phyloP scores from a whole-genome alignment of 1,140 invertebrate genomes.

The Drosophila persimilis region DNA sequence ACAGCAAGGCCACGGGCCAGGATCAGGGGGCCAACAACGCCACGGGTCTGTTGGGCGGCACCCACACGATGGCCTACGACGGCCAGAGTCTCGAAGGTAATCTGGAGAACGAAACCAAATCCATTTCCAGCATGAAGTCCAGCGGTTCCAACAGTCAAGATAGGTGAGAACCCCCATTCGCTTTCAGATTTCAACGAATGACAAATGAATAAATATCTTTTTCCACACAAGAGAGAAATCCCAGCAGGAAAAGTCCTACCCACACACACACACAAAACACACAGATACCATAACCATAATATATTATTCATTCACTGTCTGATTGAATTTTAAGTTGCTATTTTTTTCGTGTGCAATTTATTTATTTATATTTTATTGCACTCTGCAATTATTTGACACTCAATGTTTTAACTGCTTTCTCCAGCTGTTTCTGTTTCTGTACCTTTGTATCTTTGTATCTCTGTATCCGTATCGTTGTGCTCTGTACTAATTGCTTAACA shows the following conservation, averaged over 20 bases:
- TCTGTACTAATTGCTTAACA: conserved; percentile 51
- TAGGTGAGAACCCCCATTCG: conserved; percentile 51
- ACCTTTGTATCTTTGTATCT: conserved; percentile 12
- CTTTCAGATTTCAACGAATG: neutral
- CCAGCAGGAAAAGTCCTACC: conserved; percentile 32
- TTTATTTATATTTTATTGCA: conserved; percentile 5
- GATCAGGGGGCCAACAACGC: conserved; percentile 24
- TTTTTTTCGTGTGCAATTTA: conserved; percentile 26
- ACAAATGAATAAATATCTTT: neutral
- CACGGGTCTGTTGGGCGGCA: neutral
- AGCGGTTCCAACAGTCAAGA: conserved; percentile 87
- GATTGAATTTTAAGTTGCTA: conserved; percentile 15
- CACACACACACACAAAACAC: conserved; percentile 23
- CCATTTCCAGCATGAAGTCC: conserved; percentile 86
- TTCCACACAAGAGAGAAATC: conserved; percentile 6
- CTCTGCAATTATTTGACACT: conserved; percentile 1
- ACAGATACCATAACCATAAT: conserved; percentile 6
- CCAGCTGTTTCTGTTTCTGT: neutral
- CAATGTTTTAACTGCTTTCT: conserved; percentile 37
- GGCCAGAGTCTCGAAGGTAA: conserved; percentile 84
- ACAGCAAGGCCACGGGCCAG: conserved; percentile 55
- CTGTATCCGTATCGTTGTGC: conserved; percentile 16
- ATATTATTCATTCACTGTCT: conserved; percentile 33
- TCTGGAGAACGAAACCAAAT: conserved; percentile 90
- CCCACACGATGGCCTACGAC: conserved; percentile 34